These are phyloP conservation scores for Penaeus monodon DNA, from an alignment of 2,888 invertebrate genomes.

Conservation along the genomic window DNA sequence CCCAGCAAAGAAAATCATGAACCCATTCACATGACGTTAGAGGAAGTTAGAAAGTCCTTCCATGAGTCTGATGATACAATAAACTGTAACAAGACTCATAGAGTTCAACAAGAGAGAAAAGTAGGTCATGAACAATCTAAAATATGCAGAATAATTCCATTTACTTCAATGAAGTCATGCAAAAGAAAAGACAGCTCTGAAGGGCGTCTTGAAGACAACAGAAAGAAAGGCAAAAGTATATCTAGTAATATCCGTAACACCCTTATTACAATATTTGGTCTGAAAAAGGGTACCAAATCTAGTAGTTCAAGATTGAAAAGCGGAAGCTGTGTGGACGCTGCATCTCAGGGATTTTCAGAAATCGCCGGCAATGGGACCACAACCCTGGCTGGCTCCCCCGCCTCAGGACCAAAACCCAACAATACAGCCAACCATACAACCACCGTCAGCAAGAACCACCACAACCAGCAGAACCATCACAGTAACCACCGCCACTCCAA, in stretches of 20 bases:
- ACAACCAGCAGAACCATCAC: constrained; percentile 46
- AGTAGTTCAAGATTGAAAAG: constrained; percentile 53
- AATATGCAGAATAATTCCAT: constrained; percentile 62
- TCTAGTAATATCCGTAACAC: constrained; percentile 63
- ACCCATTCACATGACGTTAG: constrained; percentile 62
- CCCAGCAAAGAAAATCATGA: constrained; percentile 52
- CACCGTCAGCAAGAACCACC: constrained; percentile 42
- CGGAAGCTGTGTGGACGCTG: constrained; percentile 58
- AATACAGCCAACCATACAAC: constrained; percentile 38
- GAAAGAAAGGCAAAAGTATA: constrained; percentile 58
- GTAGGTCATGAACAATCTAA: constrained; percentile 51
- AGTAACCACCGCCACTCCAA: constrained; percentile 52
- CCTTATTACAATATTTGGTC: constrained; percentile 57
- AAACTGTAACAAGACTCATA: constrained; percentile 48
- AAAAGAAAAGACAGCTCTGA: constrained; percentile 61
- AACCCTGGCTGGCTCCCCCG: constrained; percentile 55
- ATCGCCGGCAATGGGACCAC: constrained; percentile 51
- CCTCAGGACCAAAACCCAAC: constrained; percentile 55
- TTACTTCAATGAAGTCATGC: constrained; percentile 54
- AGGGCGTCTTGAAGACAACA: constrained; percentile 43
- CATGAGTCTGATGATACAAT: constrained; percentile 61
- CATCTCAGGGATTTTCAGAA: constrained; percentile 62
- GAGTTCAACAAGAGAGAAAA: constrained; percentile 41
- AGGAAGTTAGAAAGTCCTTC: constrained; percentile 60
- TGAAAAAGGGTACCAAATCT: constrained; percentile 53